phyloP scores from a whole-genome alignment of 2,113 vertebrate genomes.

The Telmatochromis sp. region DNA sequence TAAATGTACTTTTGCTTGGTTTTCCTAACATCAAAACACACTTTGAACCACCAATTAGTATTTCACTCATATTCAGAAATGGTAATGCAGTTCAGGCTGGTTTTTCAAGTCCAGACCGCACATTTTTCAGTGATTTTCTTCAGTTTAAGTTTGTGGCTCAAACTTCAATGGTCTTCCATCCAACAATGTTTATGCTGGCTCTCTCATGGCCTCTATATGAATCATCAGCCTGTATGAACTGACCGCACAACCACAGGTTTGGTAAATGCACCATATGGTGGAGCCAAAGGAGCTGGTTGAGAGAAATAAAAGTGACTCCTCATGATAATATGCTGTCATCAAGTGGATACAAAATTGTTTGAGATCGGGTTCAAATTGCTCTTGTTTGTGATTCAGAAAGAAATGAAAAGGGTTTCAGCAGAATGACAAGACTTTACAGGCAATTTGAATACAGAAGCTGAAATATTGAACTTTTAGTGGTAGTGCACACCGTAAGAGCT shows the following conservation, averaged over 20 bases:
- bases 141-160: background rate
- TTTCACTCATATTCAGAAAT: slow-evolving; percentile 6
- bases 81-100: background rate
- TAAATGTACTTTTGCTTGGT: background rate
- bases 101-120: background rate
- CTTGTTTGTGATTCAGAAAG: background rate
- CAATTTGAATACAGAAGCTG: background rate
- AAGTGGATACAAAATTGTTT: background rate
- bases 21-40: slow-evolving; percentile 1
- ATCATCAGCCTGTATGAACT: slow-evolving; percentile 7
- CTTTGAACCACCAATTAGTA: background rate
- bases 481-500: background rate
- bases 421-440: background rate
- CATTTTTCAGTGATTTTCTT: background rate
- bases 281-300: background rate
- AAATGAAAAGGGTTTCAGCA: background rate
- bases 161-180: background rate
- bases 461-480: background rate
- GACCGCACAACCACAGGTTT: background rate
- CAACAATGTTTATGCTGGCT: background rate
- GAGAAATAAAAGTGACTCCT: background rate
- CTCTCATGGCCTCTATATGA: background rate
- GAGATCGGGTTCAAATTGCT: background rate
- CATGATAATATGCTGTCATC: background rate
- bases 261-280: background rate